A percentile compares a stretch with the other conserved stretches of the same genome.
phyloP scores from a whole-genome alignment of 2,113 vertebrate species.

The Picathartes gymnocephalus region DNA sequence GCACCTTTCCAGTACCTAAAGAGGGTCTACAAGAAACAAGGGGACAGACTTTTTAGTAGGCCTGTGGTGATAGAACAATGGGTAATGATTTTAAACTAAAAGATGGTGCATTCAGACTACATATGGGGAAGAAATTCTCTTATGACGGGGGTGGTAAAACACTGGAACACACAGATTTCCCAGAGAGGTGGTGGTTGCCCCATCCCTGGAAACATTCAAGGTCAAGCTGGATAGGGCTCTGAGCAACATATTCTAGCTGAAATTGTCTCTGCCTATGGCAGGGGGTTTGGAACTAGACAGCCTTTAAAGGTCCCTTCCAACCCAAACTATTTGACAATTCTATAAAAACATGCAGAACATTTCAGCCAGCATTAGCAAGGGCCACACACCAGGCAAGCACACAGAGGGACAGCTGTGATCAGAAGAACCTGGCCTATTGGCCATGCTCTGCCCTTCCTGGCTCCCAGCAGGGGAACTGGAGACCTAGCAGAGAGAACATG shows the following conservation, averaged over 20 bases:
- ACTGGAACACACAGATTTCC: background rate
- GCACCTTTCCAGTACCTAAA: background rate
- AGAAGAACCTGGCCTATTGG: background rate
- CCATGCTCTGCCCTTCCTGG: background rate
- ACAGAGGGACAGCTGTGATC: background rate
- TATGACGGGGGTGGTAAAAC: background rate
- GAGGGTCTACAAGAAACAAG: rapidly evolving
- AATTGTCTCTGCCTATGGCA: background rate
- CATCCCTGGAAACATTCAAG: background rate
- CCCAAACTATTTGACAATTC: background rate
- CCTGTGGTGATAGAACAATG: background rate
- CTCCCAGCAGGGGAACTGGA: background rate
- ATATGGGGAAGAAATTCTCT: background rate
- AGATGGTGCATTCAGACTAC: background rate
- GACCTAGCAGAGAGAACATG: background rate
- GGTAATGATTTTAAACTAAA: background rate
- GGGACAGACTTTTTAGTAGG: background rate
- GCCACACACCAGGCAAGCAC: conserved; percentile 12
- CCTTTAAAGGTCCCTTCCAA: background rate
- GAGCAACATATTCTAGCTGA: background rate
- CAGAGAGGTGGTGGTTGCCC: background rate
- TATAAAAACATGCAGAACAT: conserved; percentile 43
- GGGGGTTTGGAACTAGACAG: background rate
- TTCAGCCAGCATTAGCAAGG: conserved; percentile 54
- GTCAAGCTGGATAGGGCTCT: background rate